Evolutionary conservation across 1,140 invertebrate species (phyloP), one percentile per base, ranked within the genome.

Genomic region (Macrotrachela quadricornifera): DNA sequence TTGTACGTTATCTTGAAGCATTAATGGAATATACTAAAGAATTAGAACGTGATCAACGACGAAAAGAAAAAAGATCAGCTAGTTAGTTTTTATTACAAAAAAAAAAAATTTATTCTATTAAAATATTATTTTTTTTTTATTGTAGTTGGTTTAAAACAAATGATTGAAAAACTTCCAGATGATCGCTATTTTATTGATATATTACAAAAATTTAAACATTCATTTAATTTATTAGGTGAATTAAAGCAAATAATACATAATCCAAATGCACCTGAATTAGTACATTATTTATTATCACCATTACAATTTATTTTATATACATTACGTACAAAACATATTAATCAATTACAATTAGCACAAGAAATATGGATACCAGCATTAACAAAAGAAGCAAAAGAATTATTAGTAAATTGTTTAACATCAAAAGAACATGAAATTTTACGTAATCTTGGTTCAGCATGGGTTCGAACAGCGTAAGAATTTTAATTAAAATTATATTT

Each of bases 251-350:
- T 95, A 67, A 97, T 97, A 54, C 91, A 97, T 66, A 90, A 96
- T 65, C 92, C 92, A 0, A 97, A 97, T 71, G 91, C 92, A 4
- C 91, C 92, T 0, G 92, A 97, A 68, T 69, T 99, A 55, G 85
- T 97, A 2, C 92, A 99, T 65, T 97, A 97, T 67, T 74, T 97
- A 14, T 97, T 99, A 69, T 96, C 91, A 21, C 92, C 92, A 0
- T 67, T 97, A 56, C 86, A 86, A 12, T 72, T 97, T 21, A 94
- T 96, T 61, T 85, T 96, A 40, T 90, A 97, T 15, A 47, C 46
- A 36, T 30, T 30, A 30, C 21, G 21, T 30, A 4, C 21, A 8
- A 30, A 30, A 30, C 21, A 30, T 8, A 8, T 30, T 30, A 30
- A 30, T 30, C 21, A 30, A 4, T 30, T 8, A 30, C 21, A 30